Evolutionary conservation across 2,888 invertebrate genomes (phyloP).

Genomic region (Hydrotaea cyrtoneurina): DNA sequence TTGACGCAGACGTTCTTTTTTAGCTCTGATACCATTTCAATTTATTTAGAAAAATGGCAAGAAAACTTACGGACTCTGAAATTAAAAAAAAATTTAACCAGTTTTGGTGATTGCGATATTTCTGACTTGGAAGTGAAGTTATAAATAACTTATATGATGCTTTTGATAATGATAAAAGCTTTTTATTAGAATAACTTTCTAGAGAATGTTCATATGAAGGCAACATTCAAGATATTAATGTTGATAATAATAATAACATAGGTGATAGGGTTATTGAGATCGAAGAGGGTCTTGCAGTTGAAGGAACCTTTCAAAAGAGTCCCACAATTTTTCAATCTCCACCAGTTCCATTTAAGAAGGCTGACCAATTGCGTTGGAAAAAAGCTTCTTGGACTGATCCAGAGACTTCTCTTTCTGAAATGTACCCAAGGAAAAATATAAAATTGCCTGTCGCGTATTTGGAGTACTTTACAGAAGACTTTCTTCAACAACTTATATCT

Average conservation of each 20-base stretch:
- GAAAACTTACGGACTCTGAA: too few relatives aligned
- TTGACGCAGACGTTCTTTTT: too few relatives aligned
- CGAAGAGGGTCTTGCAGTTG: constrained; percentile 38
- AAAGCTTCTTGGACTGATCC: too few relatives aligned
- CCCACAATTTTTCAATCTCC: constrained; percentile 19
- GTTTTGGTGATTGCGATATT: too few relatives aligned
- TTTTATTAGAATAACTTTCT: too few relatives aligned
- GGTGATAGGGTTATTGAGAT: constrained; percentile 23
- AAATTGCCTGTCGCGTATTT: constrained; percentile 34
- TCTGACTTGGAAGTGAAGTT: too few relatives aligned
- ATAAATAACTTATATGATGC: constrained; percentile 43
- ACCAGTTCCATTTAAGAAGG: constrained; percentile 31
- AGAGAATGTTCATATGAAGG: too few relatives aligned
- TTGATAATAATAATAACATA: constrained; percentile 14
- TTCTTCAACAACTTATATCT: constrained; percentile 10
- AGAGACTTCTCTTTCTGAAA: constrained; percentile 21
- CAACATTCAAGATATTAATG: constrained; percentile 16
- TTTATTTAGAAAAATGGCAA: too few relatives aligned
- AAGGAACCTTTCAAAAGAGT: constrained; percentile 34
- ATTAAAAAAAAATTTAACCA: too few relatives aligned
- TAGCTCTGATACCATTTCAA: too few relatives aligned
- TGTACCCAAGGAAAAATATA: constrained; percentile 13
- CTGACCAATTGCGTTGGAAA: too few relatives aligned
- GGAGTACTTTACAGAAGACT: constrained; percentile 13
- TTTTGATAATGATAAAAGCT: constrained; percentile 47